These are phyloP conservation scores for Limenitis camilla DNA, from an alignment of 2,888 invertebrate species.

Conservation along the genomic window DNA sequence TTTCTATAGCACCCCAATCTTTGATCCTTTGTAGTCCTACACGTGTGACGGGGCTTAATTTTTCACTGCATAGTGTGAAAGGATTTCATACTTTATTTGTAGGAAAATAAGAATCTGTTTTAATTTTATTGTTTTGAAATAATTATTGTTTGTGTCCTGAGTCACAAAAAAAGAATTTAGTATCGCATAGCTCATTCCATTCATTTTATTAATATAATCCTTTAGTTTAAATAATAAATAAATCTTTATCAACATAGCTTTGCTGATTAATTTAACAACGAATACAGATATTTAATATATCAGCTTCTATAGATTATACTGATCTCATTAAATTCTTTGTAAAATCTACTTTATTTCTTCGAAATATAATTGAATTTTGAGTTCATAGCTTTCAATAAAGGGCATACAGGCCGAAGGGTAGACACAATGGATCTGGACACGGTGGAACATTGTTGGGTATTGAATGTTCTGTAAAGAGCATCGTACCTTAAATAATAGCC, in stretches of 20 bases:
- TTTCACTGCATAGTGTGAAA: not conserved
- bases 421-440: conserved; percentile 26
- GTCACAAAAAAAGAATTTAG: no score
- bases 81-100: not conserved
- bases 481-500: conserved; percentile 29
- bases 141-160: no score
- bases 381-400: conserved; percentile 11
- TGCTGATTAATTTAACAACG: no score
- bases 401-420: conserved; percentile 24
- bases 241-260: no score
- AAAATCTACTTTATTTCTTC: conserved; percentile 1
- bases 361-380: conserved; percentile 12
- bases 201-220: no score
- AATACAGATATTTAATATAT: no score
- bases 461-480: conserved; percentile 29
- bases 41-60: conserved; percentile 19
- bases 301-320: not conserved
- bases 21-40: conserved; percentile 27
- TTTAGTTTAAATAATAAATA: no score
- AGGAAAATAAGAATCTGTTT: not conserved
- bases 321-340: not conserved
- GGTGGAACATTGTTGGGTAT: conserved; percentile 26
- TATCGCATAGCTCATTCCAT: no score
- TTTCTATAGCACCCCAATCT: conserved; percentile 23
- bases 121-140: no score